Base-by-base conservation (phyloP, 1,140 invertebrate species). In the Atopsyche davidsoni region DNA sequence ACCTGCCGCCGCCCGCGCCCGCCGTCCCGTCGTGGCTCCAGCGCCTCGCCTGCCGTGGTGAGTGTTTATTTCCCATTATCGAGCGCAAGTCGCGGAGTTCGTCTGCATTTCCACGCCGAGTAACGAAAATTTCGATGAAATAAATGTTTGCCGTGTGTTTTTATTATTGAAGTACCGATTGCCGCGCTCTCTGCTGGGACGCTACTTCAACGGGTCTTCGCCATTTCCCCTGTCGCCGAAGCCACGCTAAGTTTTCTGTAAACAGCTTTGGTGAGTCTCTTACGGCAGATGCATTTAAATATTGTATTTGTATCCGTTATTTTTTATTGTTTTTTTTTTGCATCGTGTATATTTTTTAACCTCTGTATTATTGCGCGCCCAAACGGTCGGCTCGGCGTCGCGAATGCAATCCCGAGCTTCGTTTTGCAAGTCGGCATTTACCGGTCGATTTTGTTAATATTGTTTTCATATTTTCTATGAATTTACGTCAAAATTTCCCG, bases 391-490 rank as follows among this genome's bases (percentile, higher is more conserved):
- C 24, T n/a, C 24, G 6, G 24, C 24, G 6, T 28, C 24, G 6
- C 24, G 24, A 28, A 7, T n/a, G 24, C 24, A 6, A n/a, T 28
- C 6, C n/a, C n/a, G 6, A 28, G 24, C 24, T 21, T 13, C 18
- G 16, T 17, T 39, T 17, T 3, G 3, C 36, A 11, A 39, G 36
- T 39, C 16, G 18, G 9, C 19, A 16, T 17, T 39, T 18, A 39
- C 36, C 36, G 36, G 36, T 39, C 36, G 36, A 39, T 39, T 39
- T 39, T 39, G 10, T 10, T 39, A 39, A 39, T 34, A 34, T 34
- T n/a, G n/a, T n/a, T 11, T 34, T 11, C 32, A 34, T 13, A 34
- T 34, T 34, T 34, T 4, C 3, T 4, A 34, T 34, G 32, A 13
- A 13, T 34, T 11, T 34, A 34, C 16, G 32, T 34, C 11, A 34